Percentiles rank a stretch among this genome's conserved stretches.
These are phyloP conservation scores for Urocolius indicus DNA, from an alignment of 2,113 vertebrate species.

Conservation along the genomic window DNA sequence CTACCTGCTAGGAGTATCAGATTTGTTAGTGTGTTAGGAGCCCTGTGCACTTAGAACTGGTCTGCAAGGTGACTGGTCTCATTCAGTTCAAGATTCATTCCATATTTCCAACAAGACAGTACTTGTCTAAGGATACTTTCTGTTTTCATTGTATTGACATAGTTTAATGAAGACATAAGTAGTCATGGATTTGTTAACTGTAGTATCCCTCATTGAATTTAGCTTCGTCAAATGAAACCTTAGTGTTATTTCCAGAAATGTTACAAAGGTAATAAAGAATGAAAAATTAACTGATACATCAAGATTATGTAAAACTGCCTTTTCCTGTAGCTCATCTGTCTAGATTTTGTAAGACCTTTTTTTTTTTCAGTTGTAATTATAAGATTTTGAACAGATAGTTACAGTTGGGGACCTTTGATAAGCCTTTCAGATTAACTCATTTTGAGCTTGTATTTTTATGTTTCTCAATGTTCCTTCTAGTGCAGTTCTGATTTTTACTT, in stretches of 20 bases:
- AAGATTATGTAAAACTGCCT: neutral
- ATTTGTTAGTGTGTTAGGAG: neutral
- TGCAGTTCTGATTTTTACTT: neutral
- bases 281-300: neutral
- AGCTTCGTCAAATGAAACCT: neutral
- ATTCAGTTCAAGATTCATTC: neutral
- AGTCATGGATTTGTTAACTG: neutral
- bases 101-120: neutral
- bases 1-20: rapidly evolving
- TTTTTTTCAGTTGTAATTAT: neutral
- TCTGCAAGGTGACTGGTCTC: neutral
- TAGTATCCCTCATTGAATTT: neutral
- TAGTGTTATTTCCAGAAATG: neutral
- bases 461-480: neutral
- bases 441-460: neutral
- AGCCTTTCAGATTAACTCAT: neutral
- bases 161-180: neutral
- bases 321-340: neutral
- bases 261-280: neutral
- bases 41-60: neutral
- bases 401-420: neutral
- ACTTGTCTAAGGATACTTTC: neutral
- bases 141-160: neutral
- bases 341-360: neutral
- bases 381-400: neutral